These are phyloP conservation scores for Tetraodon nigroviridis DNA, from an alignment of 2,113 vertebrate species.

Conservation along the genomic window DNA sequence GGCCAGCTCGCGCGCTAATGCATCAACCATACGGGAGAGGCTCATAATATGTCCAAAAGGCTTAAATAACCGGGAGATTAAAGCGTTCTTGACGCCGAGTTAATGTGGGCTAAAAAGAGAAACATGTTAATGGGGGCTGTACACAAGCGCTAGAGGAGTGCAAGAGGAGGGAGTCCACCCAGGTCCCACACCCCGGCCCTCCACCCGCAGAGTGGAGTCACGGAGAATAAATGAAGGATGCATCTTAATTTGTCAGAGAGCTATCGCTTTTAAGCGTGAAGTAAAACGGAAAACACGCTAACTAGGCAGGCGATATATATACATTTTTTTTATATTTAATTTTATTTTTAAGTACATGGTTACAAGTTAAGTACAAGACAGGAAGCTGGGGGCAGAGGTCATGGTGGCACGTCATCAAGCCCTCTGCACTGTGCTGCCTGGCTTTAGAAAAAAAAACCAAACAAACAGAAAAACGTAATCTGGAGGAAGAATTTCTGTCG, in stretches of 20 bases:
- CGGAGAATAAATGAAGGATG: too few species aligned
- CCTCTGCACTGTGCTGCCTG: slow-evolving; percentile 75
- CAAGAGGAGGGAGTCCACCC: too few species aligned
- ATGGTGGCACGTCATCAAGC: slow-evolving; percentile 74
- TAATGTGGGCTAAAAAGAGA: slow-evolving; percentile 13
- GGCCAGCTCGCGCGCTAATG: slow-evolving; percentile 13
- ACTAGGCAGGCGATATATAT: slow-evolving; percentile 57
- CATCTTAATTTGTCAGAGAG: too few species aligned
- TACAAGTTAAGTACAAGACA: slow-evolving; percentile 34
- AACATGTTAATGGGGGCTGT: too few species aligned
- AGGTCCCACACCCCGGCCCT: too few species aligned
- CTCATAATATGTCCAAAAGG: slow-evolving; percentile 12
- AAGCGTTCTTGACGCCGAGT: slow-evolving; percentile 14
- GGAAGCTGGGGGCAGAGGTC: slow-evolving; percentile 71
- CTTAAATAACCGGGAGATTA: slow-evolving; percentile 16
- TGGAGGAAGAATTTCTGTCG: slow-evolving; percentile 75
- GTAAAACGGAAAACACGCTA: slow-evolving; percentile 32
- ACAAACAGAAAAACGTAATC: slow-evolving; percentile 80
- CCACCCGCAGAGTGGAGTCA: too few species aligned
- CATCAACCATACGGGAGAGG: slow-evolving; percentile 25
- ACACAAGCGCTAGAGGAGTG: too few species aligned
- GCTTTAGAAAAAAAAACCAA: slow-evolving; percentile 7
- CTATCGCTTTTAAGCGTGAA: too few species aligned
- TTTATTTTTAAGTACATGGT: slow-evolving; percentile 58
- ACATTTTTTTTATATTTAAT: slow-evolving; percentile 67